Conservation (phyloP, 2,888 invertebrate species). For the Cosmia trapezina region DNA sequence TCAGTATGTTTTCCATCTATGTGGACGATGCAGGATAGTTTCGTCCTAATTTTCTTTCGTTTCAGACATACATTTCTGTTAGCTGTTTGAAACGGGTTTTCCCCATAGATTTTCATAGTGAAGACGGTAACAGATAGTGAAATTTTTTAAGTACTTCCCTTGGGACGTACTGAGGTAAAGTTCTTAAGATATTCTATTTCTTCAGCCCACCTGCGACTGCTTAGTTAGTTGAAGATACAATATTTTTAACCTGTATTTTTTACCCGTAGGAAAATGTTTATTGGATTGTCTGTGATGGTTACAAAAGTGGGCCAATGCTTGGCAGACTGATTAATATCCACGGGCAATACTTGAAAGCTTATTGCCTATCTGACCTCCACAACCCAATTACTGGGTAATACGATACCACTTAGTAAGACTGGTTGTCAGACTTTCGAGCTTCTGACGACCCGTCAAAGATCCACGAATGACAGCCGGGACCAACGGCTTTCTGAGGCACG, state of each 20-base stretch:
- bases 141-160: constrained; percentile 9
- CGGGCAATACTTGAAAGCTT: not conserved
- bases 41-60: not conserved
- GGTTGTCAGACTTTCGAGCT: too few relatives aligned
- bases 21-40: not conserved
- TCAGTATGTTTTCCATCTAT: not conserved
- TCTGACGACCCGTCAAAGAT: too few relatives aligned
- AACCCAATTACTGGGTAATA: too few relatives aligned
- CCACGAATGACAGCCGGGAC: too few relatives aligned
- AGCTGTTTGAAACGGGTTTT: constrained; percentile 1
- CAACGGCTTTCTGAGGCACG: too few relatives aligned
- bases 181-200: not conserved
- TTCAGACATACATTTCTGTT: too few relatives aligned
- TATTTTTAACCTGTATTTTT: not conserved
- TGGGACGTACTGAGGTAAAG: constrained; percentile 1
- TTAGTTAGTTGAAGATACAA: not conserved
- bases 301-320: not conserved
- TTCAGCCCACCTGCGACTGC: not conserved
- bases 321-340: not conserved
- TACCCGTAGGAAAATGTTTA: too few relatives aligned
- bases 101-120: constrained; percentile 6
- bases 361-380: too few relatives aligned
- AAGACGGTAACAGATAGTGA: not conserved
- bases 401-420: too few relatives aligned
- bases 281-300: not conserved